These are phyloP conservation scores for Polyommatus iphigenia DNA, from an alignment of 2,888 invertebrate genomes.

Conservation along the genomic window DNA sequence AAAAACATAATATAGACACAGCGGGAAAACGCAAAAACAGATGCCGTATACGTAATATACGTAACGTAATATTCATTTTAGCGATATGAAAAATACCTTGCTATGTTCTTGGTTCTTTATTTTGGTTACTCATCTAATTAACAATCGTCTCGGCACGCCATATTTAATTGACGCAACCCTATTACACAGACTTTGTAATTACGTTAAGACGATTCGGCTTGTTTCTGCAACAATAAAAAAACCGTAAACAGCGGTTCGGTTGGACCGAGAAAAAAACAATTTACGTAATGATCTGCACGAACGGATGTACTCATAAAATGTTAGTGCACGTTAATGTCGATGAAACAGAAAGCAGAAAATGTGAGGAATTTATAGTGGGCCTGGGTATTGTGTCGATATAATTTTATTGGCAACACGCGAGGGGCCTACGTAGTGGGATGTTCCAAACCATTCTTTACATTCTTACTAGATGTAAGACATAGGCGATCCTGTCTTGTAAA, in stretches of 20 bases:
- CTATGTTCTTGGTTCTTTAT: not conserved
- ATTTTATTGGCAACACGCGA: not conserved
- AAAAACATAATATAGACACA: not conserved
- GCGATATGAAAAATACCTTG: not conserved
- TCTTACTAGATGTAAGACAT: not conserved
- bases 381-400: slow-evolving; percentile 30
- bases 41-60: not conserved
- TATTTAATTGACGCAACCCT: slow-evolving; percentile 4
- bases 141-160: not conserved
- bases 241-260: not conserved
- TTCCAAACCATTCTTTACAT: not conserved
- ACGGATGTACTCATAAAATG: slow-evolving; percentile 35
- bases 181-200: slow-evolving; percentile 9
- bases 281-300: slow-evolving; percentile 1
- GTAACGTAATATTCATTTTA: not conserved
- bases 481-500: not conserved
- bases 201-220: not conserved
- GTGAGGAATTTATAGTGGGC: slow-evolving; percentile 34
- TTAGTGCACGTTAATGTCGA: slow-evolving; percentile 41
- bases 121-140: not conserved
- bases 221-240: slow-evolving; percentile 20
- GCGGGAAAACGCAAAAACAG: not conserved
- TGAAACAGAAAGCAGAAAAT: slow-evolving; percentile 42
- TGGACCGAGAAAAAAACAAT: slow-evolving; percentile 9
- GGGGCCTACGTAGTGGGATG: not conserved